Evolutionary conservation across 2,113 vertebrate genomes (phyloP), one percentile per base, ranked within the genome.

Genomic region (Vidua chalybeata): DNA sequence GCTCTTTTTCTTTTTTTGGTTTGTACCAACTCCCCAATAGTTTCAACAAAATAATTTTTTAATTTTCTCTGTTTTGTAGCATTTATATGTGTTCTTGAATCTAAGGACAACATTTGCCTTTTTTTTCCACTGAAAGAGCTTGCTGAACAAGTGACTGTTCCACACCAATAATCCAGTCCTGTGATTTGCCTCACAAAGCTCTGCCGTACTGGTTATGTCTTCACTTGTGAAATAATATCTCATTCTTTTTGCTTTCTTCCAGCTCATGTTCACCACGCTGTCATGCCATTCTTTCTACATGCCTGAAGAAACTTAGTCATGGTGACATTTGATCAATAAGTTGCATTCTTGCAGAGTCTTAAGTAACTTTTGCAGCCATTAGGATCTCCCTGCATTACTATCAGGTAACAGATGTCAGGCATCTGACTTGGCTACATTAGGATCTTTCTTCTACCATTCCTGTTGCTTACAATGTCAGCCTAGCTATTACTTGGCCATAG

Each of bases 131-230:
- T 48, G 49, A 51, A 19, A 51, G 33, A 39, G 3, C 30, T 64
- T 86, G 33, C 63, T 80, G 59, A 85, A 35, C 27, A 61, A n/a
- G 16, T 16, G 19, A 30, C 41, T 54, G 27, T 83, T 51, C 52
- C 45, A 72, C 16, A 35, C 26, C n/a, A 35, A 7, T 39, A 33
- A 43, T 54, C 58, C 31, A 31, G 9, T 54, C 37, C 31, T 67
- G 43, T 71, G 52, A 48, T 87, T 77, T 61, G 37, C 43, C 35
- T 77, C 33, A 52, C 28, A 87, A 69, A 92, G 64, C 61, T 95
- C 41, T 72, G 51, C 31, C 1, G 0, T 61, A 33, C 35, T 0
- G 0, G 11, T 77, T 77, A 13, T 24, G 14, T 56, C 55, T 82
- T 94, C 52, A 27, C 23, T 28, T 78, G 9, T 74, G n/a, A 66